Evolutionary conservation across 2,113 vertebrate species (phyloP), one percentile per base, ranked within the genome.

Genomic region (Eretmochelys imbricata): DNA sequence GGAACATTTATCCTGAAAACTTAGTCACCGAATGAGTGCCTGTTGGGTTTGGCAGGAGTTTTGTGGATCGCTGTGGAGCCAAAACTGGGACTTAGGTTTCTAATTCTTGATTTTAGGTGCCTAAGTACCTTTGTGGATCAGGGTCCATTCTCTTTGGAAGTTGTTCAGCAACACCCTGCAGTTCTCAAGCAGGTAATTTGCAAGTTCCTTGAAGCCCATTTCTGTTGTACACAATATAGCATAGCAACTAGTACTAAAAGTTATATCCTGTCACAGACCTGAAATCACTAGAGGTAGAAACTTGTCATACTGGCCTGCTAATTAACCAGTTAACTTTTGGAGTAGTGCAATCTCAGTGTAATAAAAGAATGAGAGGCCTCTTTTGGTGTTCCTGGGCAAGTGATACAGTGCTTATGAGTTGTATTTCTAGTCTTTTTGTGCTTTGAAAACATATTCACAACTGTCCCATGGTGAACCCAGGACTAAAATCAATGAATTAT

Each of bases 351-450:
- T 97, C 96, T 94, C 86, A 96, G 94, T 91, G 87, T 80, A 96
- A 94, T 95, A 97, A 96, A 94, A 97, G 95, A 97, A 97, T 95
- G 91, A 97, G 93, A 96, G 88, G 76, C 95, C 82, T 94, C 93
- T 97, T 96, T 97, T 95, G 94, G 88, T 95, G 80, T 90, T 95
- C 94, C 91, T 95, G 82, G 12, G 12, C 29, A 62, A 93, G 95
- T 93, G 95, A 96, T 96, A 87, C 93, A 96, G 91, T 80, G 82
- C 84, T 97, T 97, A 93, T 93, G n/a, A 96, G 84, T 91, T 94
- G 84, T 95, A 93, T 89, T 94, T 94, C 54, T 85, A 91, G 82
- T 82, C 16, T 87, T 85, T 72, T 24, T 0, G 85, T 79, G 50
- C 86, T 91, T 96, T 91, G 50, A 69, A 90, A 96, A 96, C 35